Base-by-base conservation (phyloP, 2,113 vertebrate species). In the Acrocephalus arundinaceus region DNA sequence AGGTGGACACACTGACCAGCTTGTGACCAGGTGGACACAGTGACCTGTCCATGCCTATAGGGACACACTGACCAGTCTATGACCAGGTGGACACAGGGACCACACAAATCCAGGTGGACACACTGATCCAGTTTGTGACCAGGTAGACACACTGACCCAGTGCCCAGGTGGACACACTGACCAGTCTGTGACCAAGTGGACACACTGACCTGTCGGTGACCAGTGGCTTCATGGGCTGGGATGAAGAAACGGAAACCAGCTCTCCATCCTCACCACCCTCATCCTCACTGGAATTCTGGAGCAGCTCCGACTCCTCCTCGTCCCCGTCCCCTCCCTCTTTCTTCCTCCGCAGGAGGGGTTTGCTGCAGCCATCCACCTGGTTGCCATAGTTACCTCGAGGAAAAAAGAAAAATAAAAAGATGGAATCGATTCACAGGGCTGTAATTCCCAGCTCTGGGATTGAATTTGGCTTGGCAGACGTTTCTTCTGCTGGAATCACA, bases 371-470 rank as follows among this genome's bases (percentile, higher is more conserved):
- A 35, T 99, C 99, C 0, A 98, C 93, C 87, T 99, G 99, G 13
- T 99, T 99, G 57, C 99, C 99, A 16, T 99, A 99, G 97, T 99
- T 99, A 92, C 99, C 99, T 99, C 35, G 11, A 89, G 33, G 41
- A 13, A 66, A 1, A 57, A 23, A 22, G 68, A 65, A 30, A n/a
- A 6, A 6, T 24, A 49, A 48, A 45, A 7, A 22, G 2, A 22
- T 11, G 7, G 25, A 85, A 67, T 57, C 1, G 15, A 45, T 31
- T 62, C 46, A 6, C 30, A 7, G 35, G 49, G 9, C 1, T 52
- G 1, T 19, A 37, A 57, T 21, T 91, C 43, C 49, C 11, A 2
- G 18, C 83, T 71, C 46, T 19, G 31, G 43, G 31, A 4, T 13
- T 23, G 35, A 49, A 24, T 24, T 45, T 2, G 2, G 13, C 11